phyloP scores from a whole-genome alignment of 2,888 invertebrate genomes.

The Oscheius sp. region DNA sequence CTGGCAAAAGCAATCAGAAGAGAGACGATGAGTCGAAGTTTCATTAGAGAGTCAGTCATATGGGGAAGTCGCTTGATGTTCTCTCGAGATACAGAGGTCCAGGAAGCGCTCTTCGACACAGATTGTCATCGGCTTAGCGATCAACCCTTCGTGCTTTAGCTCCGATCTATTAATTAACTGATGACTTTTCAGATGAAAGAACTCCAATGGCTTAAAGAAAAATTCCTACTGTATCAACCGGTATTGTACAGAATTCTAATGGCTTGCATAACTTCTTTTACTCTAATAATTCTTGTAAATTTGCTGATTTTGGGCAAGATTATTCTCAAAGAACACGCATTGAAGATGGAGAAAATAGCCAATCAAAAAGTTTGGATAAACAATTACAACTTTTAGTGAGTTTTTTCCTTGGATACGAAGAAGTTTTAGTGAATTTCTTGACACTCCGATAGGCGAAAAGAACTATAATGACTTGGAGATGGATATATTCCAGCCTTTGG shows the following conservation, averaged over 20 bases:
- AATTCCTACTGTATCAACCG: neutral
- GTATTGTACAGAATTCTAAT: neutral
- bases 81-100: no score
- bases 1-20: neutral
- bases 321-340: neutral
- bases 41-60: no score
- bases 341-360: neutral
- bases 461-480: neutral
- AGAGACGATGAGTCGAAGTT: no score
- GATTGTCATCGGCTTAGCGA: no score
- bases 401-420: neutral
- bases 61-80: no score
- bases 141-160: no score
- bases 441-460: neutral
- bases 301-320: neutral
- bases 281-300: neutral
- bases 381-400: neutral
- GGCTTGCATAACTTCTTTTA: neutral
- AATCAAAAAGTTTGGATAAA: neutral
- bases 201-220: neutral
- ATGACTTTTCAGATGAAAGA: neutral
- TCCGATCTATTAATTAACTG: no score
- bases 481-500: neutral
- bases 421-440: neutral
- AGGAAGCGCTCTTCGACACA: no score